These are phyloP conservation scores for Drepanosiphum platanoidis DNA, from an alignment of 2,888 invertebrate species.

Conservation along the genomic window DNA sequence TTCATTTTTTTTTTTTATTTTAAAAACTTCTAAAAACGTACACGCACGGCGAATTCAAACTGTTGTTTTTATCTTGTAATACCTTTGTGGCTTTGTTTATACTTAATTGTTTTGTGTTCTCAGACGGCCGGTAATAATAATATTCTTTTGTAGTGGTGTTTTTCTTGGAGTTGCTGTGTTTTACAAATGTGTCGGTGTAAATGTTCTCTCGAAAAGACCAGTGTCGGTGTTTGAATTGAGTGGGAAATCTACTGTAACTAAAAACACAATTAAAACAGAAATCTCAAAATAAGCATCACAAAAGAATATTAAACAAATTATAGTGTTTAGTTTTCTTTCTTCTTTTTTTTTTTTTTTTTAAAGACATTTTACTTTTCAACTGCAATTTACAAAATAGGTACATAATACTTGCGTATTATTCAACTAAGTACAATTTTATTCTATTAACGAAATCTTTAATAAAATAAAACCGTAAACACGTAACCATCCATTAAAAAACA, in stretches of 20 bases:
- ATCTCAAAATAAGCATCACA: not conserved
- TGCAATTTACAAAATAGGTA: not conserved
- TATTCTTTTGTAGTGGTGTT: constrained; percentile 37
- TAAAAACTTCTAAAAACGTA: not conserved
- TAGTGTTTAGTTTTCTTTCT: not conserved
- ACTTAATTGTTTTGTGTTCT: constrained; percentile 42
- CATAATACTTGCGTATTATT: not conserved
- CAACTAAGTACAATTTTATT: too few relatives aligned
- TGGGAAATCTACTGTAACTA: constrained; percentile 82
- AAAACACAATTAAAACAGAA: constrained; percentile 65
- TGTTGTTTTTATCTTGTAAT: constrained; percentile 12
- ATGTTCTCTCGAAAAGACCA: constrained; percentile 79
- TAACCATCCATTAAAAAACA: not conserved
- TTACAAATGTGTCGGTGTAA: constrained; percentile 4
- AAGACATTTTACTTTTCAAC: not conserved
- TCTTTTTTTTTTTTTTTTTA: not conserved
- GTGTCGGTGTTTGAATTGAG: constrained; percentile 79
- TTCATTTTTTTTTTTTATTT: not conserved
- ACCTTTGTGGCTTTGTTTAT: constrained; percentile 16
- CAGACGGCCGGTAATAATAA: constrained; percentile 2
- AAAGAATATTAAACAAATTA: constrained; percentile 15
- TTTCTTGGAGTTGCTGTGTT: constrained; percentile 1
- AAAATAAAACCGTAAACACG: not conserved
- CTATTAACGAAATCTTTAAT: not conserved
- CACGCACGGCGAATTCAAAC: not conserved